Evolutionary conservation across 2,888 invertebrate genomes (phyloP).

Genomic region (Drosophila prolongata): DNA sequence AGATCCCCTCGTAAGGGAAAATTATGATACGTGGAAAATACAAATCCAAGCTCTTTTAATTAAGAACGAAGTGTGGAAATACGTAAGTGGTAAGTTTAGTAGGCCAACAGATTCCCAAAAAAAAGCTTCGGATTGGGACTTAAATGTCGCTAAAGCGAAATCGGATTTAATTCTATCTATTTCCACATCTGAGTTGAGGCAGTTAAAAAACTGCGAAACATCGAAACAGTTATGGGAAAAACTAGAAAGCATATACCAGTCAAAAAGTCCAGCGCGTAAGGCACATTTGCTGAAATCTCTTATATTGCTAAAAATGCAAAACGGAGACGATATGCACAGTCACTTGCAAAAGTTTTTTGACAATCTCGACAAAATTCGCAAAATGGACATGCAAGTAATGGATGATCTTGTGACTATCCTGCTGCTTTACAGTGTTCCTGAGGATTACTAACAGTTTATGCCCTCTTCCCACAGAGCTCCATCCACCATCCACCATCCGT

Average conservation of each 20-base stretch:
- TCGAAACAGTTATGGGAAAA: not conserved
- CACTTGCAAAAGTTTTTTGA: no score
- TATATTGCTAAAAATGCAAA: not conserved
- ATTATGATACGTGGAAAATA: slow-evolving; percentile 1
- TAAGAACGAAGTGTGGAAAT: no score
- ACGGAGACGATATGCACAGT: not conserved
- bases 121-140: no score
- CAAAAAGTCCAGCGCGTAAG: not conserved
- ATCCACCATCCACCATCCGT: no score
- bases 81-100: no score
- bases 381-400: slow-evolving; percentile 5
- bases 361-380: not conserved
- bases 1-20: not conserved
- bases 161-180: slow-evolving; percentile 4
- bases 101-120: no score
- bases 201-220: not conserved
- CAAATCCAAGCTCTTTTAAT: not conserved
- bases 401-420: not conserved
- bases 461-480: no score
- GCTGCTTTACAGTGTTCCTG: no score
- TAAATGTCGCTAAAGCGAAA: no score
- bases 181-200: not conserved
- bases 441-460: not conserved
- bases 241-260: not conserved
- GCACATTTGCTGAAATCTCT: not conserved